Evolutionary conservation across 2,888 invertebrate species (phyloP).

Genomic region (Aporophyla lueneburgensis): DNA sequence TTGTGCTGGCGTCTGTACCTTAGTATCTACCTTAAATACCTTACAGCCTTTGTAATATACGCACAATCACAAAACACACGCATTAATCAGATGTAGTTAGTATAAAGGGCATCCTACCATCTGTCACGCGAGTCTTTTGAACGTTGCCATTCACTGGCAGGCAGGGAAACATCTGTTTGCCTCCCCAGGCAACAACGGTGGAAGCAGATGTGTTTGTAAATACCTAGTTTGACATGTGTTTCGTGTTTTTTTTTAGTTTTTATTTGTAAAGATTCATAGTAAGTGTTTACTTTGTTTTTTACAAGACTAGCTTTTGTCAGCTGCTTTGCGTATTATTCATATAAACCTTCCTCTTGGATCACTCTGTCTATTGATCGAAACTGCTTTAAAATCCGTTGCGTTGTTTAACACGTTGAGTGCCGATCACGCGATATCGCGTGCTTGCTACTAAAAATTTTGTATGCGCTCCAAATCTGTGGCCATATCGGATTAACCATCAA

Average conservation of each 20-base stretch:
- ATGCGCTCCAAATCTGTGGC: too few species aligned
- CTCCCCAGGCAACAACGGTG: constrained; percentile 4
- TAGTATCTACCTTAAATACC: background rate
- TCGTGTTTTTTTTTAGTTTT: background rate
- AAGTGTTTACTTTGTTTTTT: background rate
- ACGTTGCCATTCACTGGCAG: constrained; percentile 2
- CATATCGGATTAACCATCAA: too few species aligned
- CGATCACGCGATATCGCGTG: too few species aligned
- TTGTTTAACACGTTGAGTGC: too few species aligned
- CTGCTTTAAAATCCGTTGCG: too few species aligned
- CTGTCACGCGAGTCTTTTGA: constrained; percentile 16
- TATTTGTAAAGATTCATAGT: background rate
- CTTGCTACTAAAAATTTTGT: too few species aligned
- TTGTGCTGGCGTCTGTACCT: too few species aligned
- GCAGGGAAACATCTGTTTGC: constrained; percentile 37
- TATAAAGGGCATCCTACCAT: constrained; percentile 19
- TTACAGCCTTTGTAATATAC: background rate
- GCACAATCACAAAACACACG: background rate
- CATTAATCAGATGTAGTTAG: background rate
- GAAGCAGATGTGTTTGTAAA: constrained; percentile 41
- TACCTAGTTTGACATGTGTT: constrained; percentile 35
- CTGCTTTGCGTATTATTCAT: too few species aligned
- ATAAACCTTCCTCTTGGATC: too few species aligned
- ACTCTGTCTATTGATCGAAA: too few species aligned
- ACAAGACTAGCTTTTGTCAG: too few species aligned